phyloP scores from a whole-genome alignment of 2,888 invertebrate genomes.

The Electrophaes corylata region DNA sequence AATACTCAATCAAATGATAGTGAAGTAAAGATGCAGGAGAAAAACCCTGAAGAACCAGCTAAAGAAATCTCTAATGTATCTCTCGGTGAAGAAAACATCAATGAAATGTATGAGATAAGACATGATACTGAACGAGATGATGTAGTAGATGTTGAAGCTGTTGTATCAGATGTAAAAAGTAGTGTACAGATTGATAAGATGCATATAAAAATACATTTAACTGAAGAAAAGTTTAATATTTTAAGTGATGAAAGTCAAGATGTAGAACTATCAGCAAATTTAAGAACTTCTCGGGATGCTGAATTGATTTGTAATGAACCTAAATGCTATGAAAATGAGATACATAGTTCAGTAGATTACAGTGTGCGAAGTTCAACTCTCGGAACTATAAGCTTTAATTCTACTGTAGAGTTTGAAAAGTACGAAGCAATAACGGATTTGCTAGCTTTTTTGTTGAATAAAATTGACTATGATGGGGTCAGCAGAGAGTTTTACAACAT shows the following conservation, averaged over 20 bases:
- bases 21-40: neutral
- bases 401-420: constrained; percentile 74
- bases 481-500: constrained; percentile 25
- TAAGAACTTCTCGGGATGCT: constrained; percentile 12
- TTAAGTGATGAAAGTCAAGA: neutral
- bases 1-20: constrained; percentile 3
- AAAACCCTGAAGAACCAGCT: neutral
- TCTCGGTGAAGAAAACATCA: neutral
- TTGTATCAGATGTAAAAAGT: neutral
- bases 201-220: neutral
- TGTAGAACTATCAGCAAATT: neutral
- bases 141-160: neutral
- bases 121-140: neutral
- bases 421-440: constrained; percentile 67
- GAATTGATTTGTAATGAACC: constrained; percentile 32
- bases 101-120: neutral
- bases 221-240: neutral
- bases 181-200: neutral
- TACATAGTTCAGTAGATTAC: constrained; percentile 45
- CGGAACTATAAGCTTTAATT: constrained; percentile 64
- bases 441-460: constrained; percentile 55
- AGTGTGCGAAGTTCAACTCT: constrained; percentile 55
- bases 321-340: constrained; percentile 27
- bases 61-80: neutral
- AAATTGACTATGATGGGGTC: constrained; percentile 48